Conservation (phyloP, 2,888 invertebrate species). For the Bugulina stolonifera region DNA sequence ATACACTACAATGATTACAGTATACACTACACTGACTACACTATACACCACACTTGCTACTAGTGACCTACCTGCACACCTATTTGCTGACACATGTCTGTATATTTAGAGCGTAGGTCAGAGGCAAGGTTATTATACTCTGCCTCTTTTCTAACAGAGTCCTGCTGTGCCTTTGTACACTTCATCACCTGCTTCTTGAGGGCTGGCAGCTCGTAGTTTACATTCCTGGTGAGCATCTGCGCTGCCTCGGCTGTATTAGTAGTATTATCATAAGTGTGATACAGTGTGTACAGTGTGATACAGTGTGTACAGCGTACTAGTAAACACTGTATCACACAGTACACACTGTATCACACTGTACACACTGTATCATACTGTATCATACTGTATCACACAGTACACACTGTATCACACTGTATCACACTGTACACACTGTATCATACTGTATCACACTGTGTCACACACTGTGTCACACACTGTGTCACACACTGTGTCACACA, state of each 20-base stretch:
- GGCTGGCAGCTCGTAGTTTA: slow-evolving; percentile 88
- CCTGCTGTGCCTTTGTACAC: slow-evolving; percentile 73
- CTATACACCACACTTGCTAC: neutral
- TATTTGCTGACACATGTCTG: slow-evolving; percentile 71
- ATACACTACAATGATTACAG: neutral
- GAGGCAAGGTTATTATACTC: slow-evolving; percentile 77
- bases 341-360: no score
- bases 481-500: no score
- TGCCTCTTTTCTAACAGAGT: slow-evolving; percentile 71
- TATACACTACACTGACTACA: neutral
- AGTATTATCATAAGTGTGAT: no score
- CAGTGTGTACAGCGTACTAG: no score
- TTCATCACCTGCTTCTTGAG: slow-evolving; percentile 84
- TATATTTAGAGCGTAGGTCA: slow-evolving; percentile 70
- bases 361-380: no score
- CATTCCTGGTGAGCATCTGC: slow-evolving; percentile 83
- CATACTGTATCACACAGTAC: no score
- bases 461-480: no score
- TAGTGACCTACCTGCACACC: slow-evolving; percentile 58
- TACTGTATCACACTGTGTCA: no score
- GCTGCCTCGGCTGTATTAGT: slow-evolving; percentile 91
- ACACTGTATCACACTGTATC: no score
- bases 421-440: no score
- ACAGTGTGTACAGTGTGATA: no score
- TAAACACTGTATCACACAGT: no score